These are phyloP conservation scores for Sinonovacula constricta DNA, from an alignment of 1,140 invertebrate genomes.

Conservation along the genomic window DNA sequence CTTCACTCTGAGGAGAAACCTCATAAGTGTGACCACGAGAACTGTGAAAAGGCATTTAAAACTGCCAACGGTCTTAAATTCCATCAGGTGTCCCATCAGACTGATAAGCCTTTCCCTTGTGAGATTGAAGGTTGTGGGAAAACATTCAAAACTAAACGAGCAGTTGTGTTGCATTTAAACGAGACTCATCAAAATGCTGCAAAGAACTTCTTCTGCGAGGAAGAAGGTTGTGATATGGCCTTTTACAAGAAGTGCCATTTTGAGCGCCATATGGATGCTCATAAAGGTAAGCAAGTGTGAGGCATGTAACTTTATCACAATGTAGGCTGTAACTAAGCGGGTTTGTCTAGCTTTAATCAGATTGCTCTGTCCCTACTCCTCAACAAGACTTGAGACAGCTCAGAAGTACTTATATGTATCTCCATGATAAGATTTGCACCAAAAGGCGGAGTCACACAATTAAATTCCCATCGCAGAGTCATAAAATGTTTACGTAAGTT, in stretches of 20 bases:
- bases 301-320: no score
- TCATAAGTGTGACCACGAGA: conserved; percentile 50
- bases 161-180: conserved; percentile 65
- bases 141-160: conserved; percentile 63
- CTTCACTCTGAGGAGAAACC: conserved; percentile 76
- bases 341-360: no score
- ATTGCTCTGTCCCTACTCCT: no score
- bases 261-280: conserved; percentile 69
- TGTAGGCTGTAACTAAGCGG: no score
- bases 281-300: conserved; percentile 62
- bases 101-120: conserved; percentile 61
- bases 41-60: conserved; percentile 79
- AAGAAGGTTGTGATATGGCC: conserved; percentile 66
- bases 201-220: conserved; percentile 67
- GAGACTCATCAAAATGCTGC: conserved; percentile 66
- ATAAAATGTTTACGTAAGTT: no score
- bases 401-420: no score
- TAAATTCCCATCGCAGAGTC: no score
- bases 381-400: no score
- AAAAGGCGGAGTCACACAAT: no score
- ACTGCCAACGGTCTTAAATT: conserved; percentile 60
- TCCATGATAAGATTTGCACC: no score
- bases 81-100: conserved; percentile 63
- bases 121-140: conserved; percentile 67
- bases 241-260: conserved; percentile 74